Evolutionary conservation across 2,888 invertebrate genomes (phyloP).

Genomic region (Mylabris sibirica): DNA sequence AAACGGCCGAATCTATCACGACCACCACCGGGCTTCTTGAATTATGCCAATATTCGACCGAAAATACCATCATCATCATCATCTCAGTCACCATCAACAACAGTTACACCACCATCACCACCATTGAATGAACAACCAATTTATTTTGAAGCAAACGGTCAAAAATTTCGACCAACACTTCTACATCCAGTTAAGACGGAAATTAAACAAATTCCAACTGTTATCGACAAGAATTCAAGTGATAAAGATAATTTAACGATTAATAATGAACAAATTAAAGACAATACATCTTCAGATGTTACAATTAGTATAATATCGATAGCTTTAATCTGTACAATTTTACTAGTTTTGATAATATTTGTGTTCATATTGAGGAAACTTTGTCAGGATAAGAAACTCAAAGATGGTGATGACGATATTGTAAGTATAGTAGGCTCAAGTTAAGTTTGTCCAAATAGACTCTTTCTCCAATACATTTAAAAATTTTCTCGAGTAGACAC

Average conservation of each 20-base stretch:
- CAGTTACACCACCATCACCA: conserved; percentile 39
- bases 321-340: conserved; percentile 73
- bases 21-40: conserved; percentile 32
- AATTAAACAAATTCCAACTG: conserved; percentile 11
- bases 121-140: conserved; percentile 42
- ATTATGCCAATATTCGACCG: conserved; percentile 40
- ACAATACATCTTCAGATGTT: conserved; percentile 63
- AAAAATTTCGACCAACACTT: conserved; percentile 27
- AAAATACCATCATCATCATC: conserved; percentile 45
- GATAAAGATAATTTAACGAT: conserved; percentile 18
- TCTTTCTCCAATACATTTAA: too few relatives aligned
- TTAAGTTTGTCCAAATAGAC: too few relatives aligned
- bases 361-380: conserved; percentile 75
- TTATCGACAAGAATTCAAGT: not conserved
- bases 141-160: conserved; percentile 26
- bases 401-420: conserved; percentile 77
- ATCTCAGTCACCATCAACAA: conserved; percentile 38
- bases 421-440: conserved; percentile 64
- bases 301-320: conserved; percentile 76
- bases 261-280: conserved; percentile 37
- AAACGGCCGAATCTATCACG: conserved; percentile 29
- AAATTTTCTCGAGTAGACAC: too few relatives aligned
- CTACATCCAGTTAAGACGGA: conserved; percentile 34
- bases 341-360: conserved; percentile 72
- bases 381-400: conserved; percentile 71